Conservation (phyloP, 2,888 invertebrate species). For the Arenicola marina region DNA sequence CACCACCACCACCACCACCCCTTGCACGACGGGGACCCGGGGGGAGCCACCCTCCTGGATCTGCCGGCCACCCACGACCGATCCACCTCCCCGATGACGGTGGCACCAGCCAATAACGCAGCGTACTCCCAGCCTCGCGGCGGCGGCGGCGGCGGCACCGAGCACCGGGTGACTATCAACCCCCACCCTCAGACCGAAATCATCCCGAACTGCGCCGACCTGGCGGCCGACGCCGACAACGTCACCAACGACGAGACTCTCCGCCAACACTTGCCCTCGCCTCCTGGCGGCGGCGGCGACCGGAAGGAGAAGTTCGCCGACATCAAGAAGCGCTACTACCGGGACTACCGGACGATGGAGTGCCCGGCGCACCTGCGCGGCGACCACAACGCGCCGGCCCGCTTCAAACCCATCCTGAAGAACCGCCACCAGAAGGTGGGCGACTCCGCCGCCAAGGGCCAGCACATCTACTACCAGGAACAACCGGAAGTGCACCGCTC, state of each 20-base stretch:
- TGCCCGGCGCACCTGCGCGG: constrained; percentile 8
- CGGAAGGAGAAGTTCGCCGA: constrained; percentile 2
- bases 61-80: neutral
- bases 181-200: neutral
- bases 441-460: constrained; percentile 11
- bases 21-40: too few species aligned
- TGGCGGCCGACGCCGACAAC: constrained; percentile 4
- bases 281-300: neutral
- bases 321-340: constrained; percentile 12
- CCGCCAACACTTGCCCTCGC: neutral
- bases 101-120: neutral
- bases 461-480: constrained; percentile 23
- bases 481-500: constrained; percentile 8
- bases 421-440: constrained; percentile 15
- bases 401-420: constrained; percentile 27
- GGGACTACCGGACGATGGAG: constrained; percentile 29
- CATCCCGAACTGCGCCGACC: neutral
- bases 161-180: neutral
- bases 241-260: neutral
- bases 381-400: neutral
- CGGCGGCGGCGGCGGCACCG: neutral
- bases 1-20: too few species aligned
- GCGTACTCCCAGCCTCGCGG: neutral
- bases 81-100: constrained; percentile 3
- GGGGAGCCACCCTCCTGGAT: neutral